Percentiles rank a stretch among this genome's conserved stretches.
Conservation (phyloP, 2,888 invertebrate genomes). For the Beris morrisii region DNA sequence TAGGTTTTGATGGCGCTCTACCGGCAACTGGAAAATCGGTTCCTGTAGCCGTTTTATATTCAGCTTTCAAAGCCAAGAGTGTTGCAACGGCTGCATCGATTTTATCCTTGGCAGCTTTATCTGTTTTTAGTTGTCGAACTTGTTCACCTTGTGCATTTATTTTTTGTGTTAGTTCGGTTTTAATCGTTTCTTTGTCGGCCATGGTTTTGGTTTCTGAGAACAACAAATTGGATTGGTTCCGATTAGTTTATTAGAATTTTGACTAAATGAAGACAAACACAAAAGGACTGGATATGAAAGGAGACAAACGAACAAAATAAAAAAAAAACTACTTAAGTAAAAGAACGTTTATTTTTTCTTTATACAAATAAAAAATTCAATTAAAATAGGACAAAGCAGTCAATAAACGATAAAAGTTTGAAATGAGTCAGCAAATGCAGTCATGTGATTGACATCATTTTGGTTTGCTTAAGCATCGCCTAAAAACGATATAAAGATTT, state of each 20-base stretch:
- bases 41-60: conserved; percentile 63
- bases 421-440: conserved; percentile 47
- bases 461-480: no score
- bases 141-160: conserved; percentile 64
- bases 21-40: conserved; percentile 57
- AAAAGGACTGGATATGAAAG: no score
- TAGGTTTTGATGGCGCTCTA: conserved; percentile 45
- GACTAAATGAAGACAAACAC: no score
- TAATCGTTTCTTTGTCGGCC: conserved; percentile 42
- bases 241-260: no score
- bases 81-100: conserved; percentile 57
- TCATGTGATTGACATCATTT: conserved; percentile 28
- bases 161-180: conserved; percentile 52
- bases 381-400: conserved; percentile 33
- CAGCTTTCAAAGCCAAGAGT: conserved; percentile 63
- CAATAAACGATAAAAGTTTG: conserved; percentile 38
- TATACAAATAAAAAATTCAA: conserved; percentile 44
- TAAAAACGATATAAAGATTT: no score
- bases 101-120: conserved; percentile 57
- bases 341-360: conserved; percentile 37
- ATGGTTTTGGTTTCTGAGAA: not conserved
- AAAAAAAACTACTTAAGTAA: conserved; percentile 41
- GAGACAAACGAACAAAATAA: no score
- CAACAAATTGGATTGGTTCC: not conserved
- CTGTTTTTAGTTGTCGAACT: conserved; percentile 61